Base-by-base conservation (phyloP, 2,888 invertebrate genomes). In the Limnephilus rhombicus region DNA sequence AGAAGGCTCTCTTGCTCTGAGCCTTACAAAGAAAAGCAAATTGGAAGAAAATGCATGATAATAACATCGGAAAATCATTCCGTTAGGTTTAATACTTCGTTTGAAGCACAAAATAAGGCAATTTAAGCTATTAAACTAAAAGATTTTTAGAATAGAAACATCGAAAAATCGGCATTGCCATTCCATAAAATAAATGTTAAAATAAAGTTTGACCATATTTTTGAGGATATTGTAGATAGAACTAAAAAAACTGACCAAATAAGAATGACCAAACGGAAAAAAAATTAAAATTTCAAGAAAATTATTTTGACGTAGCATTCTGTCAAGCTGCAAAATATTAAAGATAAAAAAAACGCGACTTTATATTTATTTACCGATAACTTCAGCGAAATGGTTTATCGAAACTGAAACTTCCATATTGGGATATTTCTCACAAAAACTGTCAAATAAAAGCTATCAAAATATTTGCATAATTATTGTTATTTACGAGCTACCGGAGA, bases 1-100 rank as follows among this genome's bases (percentile, higher is more conserved):
- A 91, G 80, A 91, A 90, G 91, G 89, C 89, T 91, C 49, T 90
- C 34, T 82, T 86, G 92, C 85, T 90, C 80, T 85, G 12, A 68
- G 89, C 83, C 90, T 92, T 80, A 49, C 85, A 68, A 85, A 90
- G 68, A 37, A 53, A 87, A 53, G 34, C 82, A 88, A 80, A 88
- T 91, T 85, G 89, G 68, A 81, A 31, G 89, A 91, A 91, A 89
- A 91, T 89, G 68, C 49, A 41, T 86, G 89, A 83, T 91, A 83
- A 81, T 37, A 87, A 89, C 83, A 91, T 91, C 45, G 45, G 49
- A 91, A 91, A 86, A 91, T 80, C 45, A 80, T 91, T 91, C 34
- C 68, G 85, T 86, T 86, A 86, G 49, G 80, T 80, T 86, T 80
- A 45, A 80, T 80, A 45, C 45, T 86, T 86, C 18, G 80, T 83